phyloP scores from a whole-genome alignment of 2,797 vertebrate genomes.

The Cirrhinus mrigala region DNA sequence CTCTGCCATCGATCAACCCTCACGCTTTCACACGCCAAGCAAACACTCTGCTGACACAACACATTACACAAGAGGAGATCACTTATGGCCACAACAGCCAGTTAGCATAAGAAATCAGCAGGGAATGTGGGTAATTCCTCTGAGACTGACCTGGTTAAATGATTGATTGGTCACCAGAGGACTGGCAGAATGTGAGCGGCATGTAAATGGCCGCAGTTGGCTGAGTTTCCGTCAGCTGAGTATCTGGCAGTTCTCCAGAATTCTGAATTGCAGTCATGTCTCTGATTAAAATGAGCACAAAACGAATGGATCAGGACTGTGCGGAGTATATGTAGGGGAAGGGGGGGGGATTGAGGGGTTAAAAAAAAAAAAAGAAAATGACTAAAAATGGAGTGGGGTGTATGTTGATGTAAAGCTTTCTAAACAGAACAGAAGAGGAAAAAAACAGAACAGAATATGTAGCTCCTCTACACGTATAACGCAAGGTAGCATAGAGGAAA shows the following conservation, averaged over 20 bases:
- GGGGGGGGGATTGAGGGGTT: background rate
- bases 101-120: slow-evolving; percentile 53
- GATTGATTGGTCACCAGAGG: slow-evolving; percentile 35
- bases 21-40: slow-evolving; percentile 45
- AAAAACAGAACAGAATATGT: slow-evolving; percentile 6
- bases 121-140: slow-evolving; percentile 43
- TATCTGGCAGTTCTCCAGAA: slow-evolving; percentile 41
- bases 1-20: slow-evolving; percentile 74
- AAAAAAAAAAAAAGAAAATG: background rate
- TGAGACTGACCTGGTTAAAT: slow-evolving; percentile 41
- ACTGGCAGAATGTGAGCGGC: slow-evolving; percentile 34
- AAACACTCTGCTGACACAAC: slow-evolving; percentile 31
- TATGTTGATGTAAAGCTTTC: slow-evolving; percentile 14
- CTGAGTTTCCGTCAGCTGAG: background rate
- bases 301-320: slow-evolving; percentile 4
- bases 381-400: background rate
- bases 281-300: slow-evolving; percentile 39
- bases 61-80: slow-evolving; percentile 44
- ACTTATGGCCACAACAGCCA: slow-evolving; percentile 41
- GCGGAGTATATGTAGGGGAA: background rate
- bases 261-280: slow-evolving; percentile 36
- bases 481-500: background rate
- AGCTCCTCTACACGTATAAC: background rate
- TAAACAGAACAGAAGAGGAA: slow-evolving; percentile 23
- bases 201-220: background rate